Evolutionary conservation across 2,797 vertebrate genomes (phyloP).

Genomic region (Xenopus petersii): DNA sequence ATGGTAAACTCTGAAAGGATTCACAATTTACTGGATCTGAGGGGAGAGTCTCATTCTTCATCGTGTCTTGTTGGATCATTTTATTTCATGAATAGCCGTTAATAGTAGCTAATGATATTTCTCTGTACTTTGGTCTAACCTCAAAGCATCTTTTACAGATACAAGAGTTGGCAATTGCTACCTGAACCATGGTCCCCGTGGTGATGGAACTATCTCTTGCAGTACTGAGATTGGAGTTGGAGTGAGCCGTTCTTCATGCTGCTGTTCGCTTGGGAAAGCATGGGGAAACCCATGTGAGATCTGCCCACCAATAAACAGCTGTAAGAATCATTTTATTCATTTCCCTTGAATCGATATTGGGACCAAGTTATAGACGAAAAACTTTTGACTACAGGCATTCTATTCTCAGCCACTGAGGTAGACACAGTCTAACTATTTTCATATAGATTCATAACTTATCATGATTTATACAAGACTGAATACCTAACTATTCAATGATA

Average conservation of each 20-base stretch:
- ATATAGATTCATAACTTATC: too few species aligned
- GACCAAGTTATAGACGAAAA: too few species aligned
- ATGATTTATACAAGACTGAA: too few species aligned
- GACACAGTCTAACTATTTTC: too few species aligned
- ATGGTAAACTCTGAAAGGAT: background rate
- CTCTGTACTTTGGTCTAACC: background rate
- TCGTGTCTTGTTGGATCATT: background rate
- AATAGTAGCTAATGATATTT: background rate
- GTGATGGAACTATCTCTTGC: slow-evolving; percentile 69
- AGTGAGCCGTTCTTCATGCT: slow-evolving; percentile 77
- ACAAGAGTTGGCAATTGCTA: slow-evolving; percentile 77
- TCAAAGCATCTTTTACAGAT: slow-evolving; percentile 56
- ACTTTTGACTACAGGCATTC: too few species aligned
- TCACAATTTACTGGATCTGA: background rate
- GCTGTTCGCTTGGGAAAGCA: slow-evolving; percentile 75
- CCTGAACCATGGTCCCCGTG: slow-evolving; percentile 67
- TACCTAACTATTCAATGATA: too few species aligned
- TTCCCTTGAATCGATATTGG: too few species aligned
- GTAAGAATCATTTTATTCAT: slow-evolving; percentile 62
- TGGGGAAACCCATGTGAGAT: slow-evolving; percentile 81
- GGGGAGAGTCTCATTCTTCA: too few species aligned
- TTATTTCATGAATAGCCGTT: background rate
- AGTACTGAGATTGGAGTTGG: slow-evolving; percentile 76
- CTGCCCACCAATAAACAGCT: slow-evolving; percentile 74
- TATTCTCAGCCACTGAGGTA: too few species aligned